Conservation (phyloP, 2,888 invertebrate species). For the Nezara viridula region DNA sequence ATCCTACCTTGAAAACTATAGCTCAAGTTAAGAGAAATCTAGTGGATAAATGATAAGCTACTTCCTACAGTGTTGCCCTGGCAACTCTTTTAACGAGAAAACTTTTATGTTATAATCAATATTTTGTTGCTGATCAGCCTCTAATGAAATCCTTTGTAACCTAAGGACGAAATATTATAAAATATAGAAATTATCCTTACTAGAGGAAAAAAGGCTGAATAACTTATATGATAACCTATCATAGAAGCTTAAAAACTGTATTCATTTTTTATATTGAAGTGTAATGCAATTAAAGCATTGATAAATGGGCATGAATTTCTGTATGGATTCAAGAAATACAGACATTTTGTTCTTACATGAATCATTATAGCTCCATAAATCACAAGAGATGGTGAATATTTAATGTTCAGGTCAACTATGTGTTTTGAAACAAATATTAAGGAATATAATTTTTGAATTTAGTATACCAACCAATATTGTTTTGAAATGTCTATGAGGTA, state of each 20-base stretch:
- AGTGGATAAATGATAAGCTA: too few relatives aligned
- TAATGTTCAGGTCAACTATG: not conserved
- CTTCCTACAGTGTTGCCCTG: too few relatives aligned
- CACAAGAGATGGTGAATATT: conserved; percentile 9
- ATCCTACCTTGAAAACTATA: too few relatives aligned
- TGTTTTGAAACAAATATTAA: not conserved
- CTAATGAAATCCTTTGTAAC: not conserved
- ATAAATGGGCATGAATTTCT: not conserved
- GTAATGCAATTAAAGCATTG: not conserved
- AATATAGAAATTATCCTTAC: not conserved
- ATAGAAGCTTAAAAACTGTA: not conserved
- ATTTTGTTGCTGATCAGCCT: not conserved
- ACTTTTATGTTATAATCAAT: not conserved
- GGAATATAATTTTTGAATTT: too few relatives aligned
- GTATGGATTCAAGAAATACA: not conserved
- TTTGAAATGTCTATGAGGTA: too few relatives aligned
- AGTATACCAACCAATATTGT: too few relatives aligned
- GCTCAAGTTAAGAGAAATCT: too few relatives aligned
- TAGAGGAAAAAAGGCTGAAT: not conserved
- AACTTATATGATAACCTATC: not conserved
- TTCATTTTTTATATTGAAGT: not conserved
- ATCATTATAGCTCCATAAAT: not conserved
- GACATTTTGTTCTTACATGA: not conserved
- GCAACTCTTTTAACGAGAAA: too few relatives aligned
- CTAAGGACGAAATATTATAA: not conserved